phyloP scores from a whole-genome alignment of 2,888 invertebrate species.

The Volucella bombylans region DNA sequence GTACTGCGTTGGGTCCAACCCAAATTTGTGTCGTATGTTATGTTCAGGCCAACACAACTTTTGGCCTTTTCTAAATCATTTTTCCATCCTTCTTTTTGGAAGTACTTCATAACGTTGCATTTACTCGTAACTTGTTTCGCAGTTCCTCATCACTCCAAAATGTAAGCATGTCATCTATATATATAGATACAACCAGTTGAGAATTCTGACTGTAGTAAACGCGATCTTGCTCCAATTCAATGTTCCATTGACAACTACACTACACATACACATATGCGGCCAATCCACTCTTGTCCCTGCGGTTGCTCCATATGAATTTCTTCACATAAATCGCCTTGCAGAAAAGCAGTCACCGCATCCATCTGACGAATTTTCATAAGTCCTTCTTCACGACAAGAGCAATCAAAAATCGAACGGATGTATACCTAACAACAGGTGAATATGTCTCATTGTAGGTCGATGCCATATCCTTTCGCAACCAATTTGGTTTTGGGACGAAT shows the following conservation, averaged over 20 bases:
- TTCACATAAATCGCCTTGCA: conserved; percentile 27
- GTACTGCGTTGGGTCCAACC: conserved; percentile 43
- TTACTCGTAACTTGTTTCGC: conserved; percentile 6
- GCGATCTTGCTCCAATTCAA: conserved; percentile 32
- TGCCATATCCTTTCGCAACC: no score
- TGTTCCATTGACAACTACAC: conserved; percentile 29
- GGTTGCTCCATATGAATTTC: conserved; percentile 36
- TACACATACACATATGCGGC: neutral
- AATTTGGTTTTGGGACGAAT: no score
- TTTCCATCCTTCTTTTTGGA: neutral
- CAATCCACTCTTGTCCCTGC: no score
- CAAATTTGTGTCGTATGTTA: conserved; percentile 19
- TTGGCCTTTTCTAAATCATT: neutral
- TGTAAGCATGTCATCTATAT: no score
- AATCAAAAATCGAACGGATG: conserved; percentile 34
- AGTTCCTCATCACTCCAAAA: conserved; percentile 23
- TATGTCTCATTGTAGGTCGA: no score
- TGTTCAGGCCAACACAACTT: conserved; percentile 8
- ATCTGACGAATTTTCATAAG: conserved; percentile 31
- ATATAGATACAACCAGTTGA: conserved; percentile 25
- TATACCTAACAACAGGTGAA: no score
- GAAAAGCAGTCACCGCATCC: conserved; percentile 32
- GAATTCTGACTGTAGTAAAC: conserved; percentile 14
- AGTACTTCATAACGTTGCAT: neutral
- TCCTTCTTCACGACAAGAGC: conserved; percentile 25